Conservation (phyloP, 2,113 vertebrate species). For the Macroglossus sobrinus region DNA sequence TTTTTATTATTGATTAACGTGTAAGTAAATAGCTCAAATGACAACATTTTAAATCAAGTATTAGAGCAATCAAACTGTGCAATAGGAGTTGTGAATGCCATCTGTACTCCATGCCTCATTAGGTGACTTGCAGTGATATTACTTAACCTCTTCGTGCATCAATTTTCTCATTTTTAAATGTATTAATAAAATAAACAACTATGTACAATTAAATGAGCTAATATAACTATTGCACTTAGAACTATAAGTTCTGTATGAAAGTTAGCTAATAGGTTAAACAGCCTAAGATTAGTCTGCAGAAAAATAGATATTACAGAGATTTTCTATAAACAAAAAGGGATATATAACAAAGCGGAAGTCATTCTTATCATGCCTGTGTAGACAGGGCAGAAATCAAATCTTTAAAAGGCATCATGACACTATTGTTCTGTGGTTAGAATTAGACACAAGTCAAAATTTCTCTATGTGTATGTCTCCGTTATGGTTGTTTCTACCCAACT, state of each 20-base stretch:
- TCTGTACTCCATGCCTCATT: neutral
- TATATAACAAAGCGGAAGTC: neutral
- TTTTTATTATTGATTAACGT: neutral
- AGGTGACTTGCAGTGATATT: neutral
- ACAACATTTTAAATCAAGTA: neutral
- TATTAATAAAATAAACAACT: neutral
- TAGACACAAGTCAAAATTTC: accelerated
- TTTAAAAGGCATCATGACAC: accelerated
- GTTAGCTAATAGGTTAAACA: neutral
- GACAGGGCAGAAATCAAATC: accelerated
- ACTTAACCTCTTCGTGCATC: neutral
- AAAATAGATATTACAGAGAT: neutral
- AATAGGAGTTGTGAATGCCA: neutral
- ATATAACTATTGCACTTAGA: neutral
- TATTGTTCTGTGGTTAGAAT: neutral
- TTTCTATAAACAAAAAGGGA: neutral
- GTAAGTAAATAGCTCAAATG: neutral
- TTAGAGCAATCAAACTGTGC: neutral
- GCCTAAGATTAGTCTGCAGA: neutral
- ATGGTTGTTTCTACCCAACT: neutral
- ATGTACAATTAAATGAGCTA: neutral
- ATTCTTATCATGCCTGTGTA: neutral
- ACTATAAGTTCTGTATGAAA: neutral
- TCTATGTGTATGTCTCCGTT: neutral
- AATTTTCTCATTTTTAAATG: neutral